Evolutionary conservation across 2,797 vertebrate genomes (phyloP).

Genomic region (Pseudomugil gertrudae): DNA sequence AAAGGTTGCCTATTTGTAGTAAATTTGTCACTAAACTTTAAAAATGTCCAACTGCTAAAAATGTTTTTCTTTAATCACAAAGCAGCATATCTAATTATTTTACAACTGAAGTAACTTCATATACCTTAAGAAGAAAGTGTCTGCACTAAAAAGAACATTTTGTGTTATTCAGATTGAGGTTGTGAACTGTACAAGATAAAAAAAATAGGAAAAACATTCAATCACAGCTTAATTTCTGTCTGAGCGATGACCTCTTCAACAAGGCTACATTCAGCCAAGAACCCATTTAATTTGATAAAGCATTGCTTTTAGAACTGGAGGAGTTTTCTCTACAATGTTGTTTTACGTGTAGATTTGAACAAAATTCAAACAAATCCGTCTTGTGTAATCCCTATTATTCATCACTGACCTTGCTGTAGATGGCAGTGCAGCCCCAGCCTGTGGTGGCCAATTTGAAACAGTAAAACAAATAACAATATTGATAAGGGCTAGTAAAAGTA

Average conservation of each 20-base stretch:
- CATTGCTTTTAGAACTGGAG: not conserved
- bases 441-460: not conserved
- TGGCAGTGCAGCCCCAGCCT: not conserved
- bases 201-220: not conserved
- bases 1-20: too few relatives aligned
- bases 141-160: not conserved
- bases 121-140: not conserved
- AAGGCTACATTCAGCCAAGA: not conserved
- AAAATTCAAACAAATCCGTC: not conserved
- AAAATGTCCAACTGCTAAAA: not conserved
- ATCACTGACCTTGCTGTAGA: not conserved
- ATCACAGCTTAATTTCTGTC: not conserved
- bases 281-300: not conserved
- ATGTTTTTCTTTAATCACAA: not conserved
- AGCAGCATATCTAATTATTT: not conserved
- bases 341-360: not conserved
- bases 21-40: too few relatives aligned
- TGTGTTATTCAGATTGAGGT: not conserved
- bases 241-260: not conserved
- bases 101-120: not conserved
- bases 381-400: not conserved
- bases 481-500: not conserved
- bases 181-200: not conserved
- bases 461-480: not conserved
- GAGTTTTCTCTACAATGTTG: not conserved